Evolutionary conservation across 2,888 invertebrate species (phyloP), one percentile per base, ranked within the genome.

Genomic region (Himalopsyche tibetana): DNA sequence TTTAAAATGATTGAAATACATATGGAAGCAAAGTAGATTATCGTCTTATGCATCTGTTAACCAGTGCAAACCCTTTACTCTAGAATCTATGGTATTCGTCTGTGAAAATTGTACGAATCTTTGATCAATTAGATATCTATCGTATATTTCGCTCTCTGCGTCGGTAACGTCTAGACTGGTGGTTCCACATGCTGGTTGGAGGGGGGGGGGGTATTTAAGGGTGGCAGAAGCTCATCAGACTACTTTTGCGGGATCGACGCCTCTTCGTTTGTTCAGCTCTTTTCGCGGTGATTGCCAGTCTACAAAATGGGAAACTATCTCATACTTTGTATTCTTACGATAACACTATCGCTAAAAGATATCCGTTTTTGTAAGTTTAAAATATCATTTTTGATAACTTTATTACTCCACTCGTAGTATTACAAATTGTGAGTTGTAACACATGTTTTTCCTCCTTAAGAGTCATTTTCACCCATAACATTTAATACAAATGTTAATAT

Each of bases 61-160:
- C 2, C 8, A 5, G 51, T 51, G 51, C 51, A 15, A 51, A 51
- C 15, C 63, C 5, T 63, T 19, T 63, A 2, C 19, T 11, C 9
- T 19, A 9, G 8, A 19, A 63, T 63, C 63, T 19, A 19, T 28
- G 63, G 63, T 28, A 51, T 51, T 51, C 15, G 0, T 63, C 19
- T 19, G 11, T 63, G 28, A 28, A 1, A n/a, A 63, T 28, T 63
- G 1, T 8, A 15, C 63, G 28, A 63, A 63, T 63, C 63, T 63
- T 63, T 63, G 63, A 19, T 63, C 63, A 63, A 19, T 63, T 63
- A 63, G 63, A 63, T 63, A 63, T 63, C 63, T n/a, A n/a, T 9
- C 63, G 63, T 11, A 19, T 63, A 63, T 2, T 9, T 63, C 28
- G 63, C 63, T 19, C 28, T 63, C 63, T 6, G 19, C 8, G 63